Base-by-base conservation (phyloP, 2,797 vertebrate genomes). In the Mastacembelus armatus region DNA sequence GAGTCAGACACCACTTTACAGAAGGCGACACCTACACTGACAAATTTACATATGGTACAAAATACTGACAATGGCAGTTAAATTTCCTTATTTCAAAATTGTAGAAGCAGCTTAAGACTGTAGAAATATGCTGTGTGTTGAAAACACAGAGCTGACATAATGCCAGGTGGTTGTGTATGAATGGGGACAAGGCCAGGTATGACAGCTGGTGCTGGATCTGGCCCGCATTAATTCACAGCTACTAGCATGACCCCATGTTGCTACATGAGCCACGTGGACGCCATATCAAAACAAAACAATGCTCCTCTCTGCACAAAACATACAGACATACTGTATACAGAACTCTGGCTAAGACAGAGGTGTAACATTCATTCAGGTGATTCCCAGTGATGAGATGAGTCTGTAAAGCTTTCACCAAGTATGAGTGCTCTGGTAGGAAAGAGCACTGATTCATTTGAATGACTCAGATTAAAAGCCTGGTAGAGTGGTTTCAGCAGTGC, bases 141-240 rank as follows among this genome's bases (percentile, higher is more conserved):
- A 27, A 54, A 11, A 14, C 22, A 9, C 49, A 39, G 69, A 32
- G 69, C 29, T 79, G 73, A 75, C 36, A 18, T 2, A 12, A 32
- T 21, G 80, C 81, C 83, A 84, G 63, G 52, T 56, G 73, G 42
- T 64, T 2, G 39, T 61, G 79, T 57, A 62, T 10, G 21, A 43
- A 19, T 6, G 56, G 73, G 74, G 60, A 70, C 62, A 15, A 33
- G 36, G 69, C 85, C 87, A 86, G 84, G 80, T 83, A 71, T 47
- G 83, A 80, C 84, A 88, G 87, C 80, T 81, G 87, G 84, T 73
- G 66, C 75, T 77, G 22, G 71, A 56, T 38, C 65, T 40, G 42
- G 61, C 78, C 74, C 27, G 26, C 45, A 43, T 64, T 56, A 50
- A 76, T 57, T 66, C 44, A 21, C 67, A 51, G 67, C 61, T 33